Conservation (phyloP, 2,888 invertebrate genomes). For the Chrysolina americana region DNA sequence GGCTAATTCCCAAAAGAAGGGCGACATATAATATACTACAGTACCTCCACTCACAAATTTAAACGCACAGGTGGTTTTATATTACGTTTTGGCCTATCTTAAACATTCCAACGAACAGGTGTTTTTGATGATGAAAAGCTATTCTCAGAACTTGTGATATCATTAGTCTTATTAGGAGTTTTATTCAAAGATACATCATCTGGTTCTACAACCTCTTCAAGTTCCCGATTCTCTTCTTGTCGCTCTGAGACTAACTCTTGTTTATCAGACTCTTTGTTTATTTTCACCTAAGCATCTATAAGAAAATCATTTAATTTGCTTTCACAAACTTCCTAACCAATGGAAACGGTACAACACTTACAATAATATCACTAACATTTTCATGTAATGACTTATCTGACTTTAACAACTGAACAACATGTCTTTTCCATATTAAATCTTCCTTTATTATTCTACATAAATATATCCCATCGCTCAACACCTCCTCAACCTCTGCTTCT, state of each 20-base stretch:
- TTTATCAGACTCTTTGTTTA: background rate
- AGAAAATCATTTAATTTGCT: background rate
- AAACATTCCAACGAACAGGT: no score
- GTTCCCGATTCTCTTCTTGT: background rate
- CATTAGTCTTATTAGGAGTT: background rate
- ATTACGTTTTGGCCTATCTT: background rate
- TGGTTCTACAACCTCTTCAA: background rate
- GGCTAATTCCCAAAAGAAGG: no score
- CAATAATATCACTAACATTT: background rate
- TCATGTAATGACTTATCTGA: constrained; percentile 19
- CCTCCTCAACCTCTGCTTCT: constrained; percentile 31
- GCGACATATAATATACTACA: no score
- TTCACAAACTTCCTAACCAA: background rate
- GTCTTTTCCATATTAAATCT: constrained; percentile 25
- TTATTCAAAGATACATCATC: background rate
- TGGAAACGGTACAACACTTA: no score
- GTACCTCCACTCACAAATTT: background rate
- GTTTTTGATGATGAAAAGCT: background rate
- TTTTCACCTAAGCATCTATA: background rate
- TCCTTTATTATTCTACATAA: constrained; percentile 26
- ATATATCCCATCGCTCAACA: constrained; percentile 30
- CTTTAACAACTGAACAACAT: constrained; percentile 3
- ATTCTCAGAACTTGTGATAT: background rate
- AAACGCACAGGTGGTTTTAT: background rate
- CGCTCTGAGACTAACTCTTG: background rate